Conservation (phyloP, 1,140 invertebrate species). For the Drosophila funebris region DNA sequence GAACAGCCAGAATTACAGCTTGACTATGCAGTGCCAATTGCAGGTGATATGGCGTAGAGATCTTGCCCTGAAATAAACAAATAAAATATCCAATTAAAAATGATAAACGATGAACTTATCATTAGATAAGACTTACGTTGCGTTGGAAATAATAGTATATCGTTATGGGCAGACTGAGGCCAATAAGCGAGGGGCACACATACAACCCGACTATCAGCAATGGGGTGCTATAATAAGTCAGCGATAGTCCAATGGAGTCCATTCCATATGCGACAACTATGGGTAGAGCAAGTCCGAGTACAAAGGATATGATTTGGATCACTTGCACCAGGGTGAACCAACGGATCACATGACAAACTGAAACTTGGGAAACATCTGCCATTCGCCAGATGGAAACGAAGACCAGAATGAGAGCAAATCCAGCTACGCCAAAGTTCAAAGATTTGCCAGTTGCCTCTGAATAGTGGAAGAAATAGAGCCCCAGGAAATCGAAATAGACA, state of each 20-base stretch:
- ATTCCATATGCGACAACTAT: conserved; percentile 84
- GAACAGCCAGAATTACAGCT: conserved; percentile 43
- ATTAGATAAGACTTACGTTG: conserved; percentile 28
- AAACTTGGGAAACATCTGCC: conserved; percentile 30
- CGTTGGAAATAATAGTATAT: conserved; percentile 77
- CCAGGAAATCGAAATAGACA: conserved; percentile 92
- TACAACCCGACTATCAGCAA: conserved; percentile 86
- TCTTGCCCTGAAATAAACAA: conserved; percentile 49
- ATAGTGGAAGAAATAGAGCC: conserved; percentile 88
- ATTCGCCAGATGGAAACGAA: conserved; percentile 79
- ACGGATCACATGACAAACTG: conserved; percentile 32
- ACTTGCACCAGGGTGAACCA: conserved; percentile 51
- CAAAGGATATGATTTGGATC: conserved; percentile 59
- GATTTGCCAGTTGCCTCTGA: conserved; percentile 85
- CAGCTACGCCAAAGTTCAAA: conserved; percentile 86
- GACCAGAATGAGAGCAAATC: conserved; percentile 76
- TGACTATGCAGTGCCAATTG: conserved; percentile 63
- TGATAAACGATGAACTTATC: background rate
- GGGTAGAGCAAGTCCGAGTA: conserved; percentile 84
- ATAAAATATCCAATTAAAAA: background rate
- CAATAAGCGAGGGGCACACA: conserved; percentile 49
- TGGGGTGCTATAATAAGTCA: conserved; percentile 88
- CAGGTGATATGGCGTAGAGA: conserved; percentile 39
- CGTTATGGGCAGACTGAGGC: conserved; percentile 47
- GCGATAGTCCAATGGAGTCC: conserved; percentile 83